Evolutionary conservation across 1,140 invertebrate species (phyloP), one percentile per base, ranked within the genome.

Genomic region (Hycleus phaleratus): DNA sequence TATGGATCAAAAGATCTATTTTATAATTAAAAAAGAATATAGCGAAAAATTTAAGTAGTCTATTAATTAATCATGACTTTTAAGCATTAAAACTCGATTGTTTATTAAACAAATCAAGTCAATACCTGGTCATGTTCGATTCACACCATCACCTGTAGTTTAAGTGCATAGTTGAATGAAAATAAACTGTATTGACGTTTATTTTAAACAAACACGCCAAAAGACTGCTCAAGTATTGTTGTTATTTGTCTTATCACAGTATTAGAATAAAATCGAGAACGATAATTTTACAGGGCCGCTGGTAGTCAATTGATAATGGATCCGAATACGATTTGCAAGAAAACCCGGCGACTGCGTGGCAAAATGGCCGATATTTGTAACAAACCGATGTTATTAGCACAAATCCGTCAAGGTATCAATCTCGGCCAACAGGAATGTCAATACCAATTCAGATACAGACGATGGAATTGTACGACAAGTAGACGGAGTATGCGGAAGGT

Each of bases 281-380:
- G 18, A 18, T 18, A 18, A 18, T 18, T 32, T 73, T 73, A 10
- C 74, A 89, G 86, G 86, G 84, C 84, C 68, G 81, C 84, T 68
- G 85, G 86, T 69, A 91, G 84, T 74, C 88, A 90, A 69, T 80
- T 93, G 67, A 83, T 94, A 64, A 83, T 95, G 78, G 91, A 96
- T 76, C 89, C 90, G 47, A 85, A 85, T 71, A 82, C 88, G 72
- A 84, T 94, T 61, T 96, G 93, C 75, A 87, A 86, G 63, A 90
- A 91, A 75, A 77, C 76, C 62, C 79, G 88, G 10, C 79, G 86
- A 61, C 69, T 86, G 68, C 79, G 83, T 49, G 87, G 87, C 39
- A 88, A 86, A 69, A 79, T 90, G 66, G 83, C 80, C 25, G 83
- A 75, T 65, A 89, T 93, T 67, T 89, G 91, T 66, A 74, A 74